phyloP scores from a whole-genome alignment of 2,888 invertebrate species.

The Andrena chrysosceles region DNA sequence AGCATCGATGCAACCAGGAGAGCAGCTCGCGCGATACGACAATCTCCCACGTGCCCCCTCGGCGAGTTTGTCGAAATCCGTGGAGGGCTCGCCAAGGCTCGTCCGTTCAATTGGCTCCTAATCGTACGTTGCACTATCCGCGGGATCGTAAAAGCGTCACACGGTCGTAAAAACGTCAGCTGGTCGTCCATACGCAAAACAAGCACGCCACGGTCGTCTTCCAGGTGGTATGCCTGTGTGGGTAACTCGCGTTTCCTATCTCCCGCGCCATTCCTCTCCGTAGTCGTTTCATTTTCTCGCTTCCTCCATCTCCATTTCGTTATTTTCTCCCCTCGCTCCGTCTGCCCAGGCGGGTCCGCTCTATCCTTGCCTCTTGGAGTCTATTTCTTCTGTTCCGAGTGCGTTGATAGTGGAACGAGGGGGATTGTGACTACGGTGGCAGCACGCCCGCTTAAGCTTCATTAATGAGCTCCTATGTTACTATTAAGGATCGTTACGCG shows the following conservation, averaged over 20 bases:
- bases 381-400: background rate
- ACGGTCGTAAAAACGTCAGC: constrained; percentile 69
- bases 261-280: background rate
- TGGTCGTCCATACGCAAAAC: constrained; percentile 54
- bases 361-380: background rate
- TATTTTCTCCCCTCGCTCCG: background rate
- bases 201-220: constrained; percentile 29
- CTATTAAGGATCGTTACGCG: no score
- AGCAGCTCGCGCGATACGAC: background rate
- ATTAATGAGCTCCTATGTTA: no score
- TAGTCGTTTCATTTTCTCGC: background rate
- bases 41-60: constrained; percentile 36
- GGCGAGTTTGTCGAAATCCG: constrained; percentile 51
- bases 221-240: constrained; percentile 12
- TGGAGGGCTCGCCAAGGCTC: constrained; percentile 14
- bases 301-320: background rate
- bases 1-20: background rate
- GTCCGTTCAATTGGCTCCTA: constrained; percentile 69
- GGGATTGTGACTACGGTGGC: no score
- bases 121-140: constrained; percentile 72
- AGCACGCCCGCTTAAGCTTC: no score
- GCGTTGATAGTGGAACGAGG: background rate
- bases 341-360: no score
- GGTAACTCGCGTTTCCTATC: background rate
- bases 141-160: constrained; percentile 69